These are phyloP conservation scores for Silurus glanis DNA, from an alignment of 2,113 vertebrate species.

Conservation along the genomic window DNA sequence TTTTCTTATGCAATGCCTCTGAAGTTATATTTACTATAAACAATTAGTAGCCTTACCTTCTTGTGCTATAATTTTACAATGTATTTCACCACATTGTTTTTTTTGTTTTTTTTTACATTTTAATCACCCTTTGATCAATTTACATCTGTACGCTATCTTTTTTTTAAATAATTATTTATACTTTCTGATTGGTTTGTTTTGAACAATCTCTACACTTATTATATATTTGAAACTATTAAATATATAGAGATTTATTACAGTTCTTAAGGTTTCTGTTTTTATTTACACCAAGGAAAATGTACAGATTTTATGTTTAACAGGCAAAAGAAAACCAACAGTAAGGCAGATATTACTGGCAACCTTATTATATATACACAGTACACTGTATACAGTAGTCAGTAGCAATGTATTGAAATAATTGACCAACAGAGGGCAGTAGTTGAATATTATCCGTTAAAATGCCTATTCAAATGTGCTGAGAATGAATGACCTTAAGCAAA, in stretches of 20 bases:
- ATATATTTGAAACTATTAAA: neutral
- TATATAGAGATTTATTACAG: neutral
- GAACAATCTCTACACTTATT: neutral
- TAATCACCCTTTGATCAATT: neutral
- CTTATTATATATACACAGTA: too few species aligned
- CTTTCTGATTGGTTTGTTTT: neutral
- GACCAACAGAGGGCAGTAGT: constrained; percentile 25
- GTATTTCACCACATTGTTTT: neutral
- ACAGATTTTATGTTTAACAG: neutral
- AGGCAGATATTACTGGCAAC: neutral
- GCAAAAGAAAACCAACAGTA: neutral
- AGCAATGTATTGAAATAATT: neutral
- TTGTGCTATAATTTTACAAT: too few species aligned
- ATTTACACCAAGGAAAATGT: neutral
- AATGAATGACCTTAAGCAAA: neutral
- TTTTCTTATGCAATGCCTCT: neutral
- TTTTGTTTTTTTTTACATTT: neutral
- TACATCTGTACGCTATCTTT: neutral
- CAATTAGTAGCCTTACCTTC: neutral
- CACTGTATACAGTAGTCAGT: neutral
- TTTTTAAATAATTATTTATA: neutral
- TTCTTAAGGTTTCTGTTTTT: neutral
- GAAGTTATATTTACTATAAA: neutral
- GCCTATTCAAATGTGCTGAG: neutral
- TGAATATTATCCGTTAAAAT: neutral